Base-by-base conservation (phyloP, 2,113 vertebrate species). In the Bungarus multicinctus region DNA sequence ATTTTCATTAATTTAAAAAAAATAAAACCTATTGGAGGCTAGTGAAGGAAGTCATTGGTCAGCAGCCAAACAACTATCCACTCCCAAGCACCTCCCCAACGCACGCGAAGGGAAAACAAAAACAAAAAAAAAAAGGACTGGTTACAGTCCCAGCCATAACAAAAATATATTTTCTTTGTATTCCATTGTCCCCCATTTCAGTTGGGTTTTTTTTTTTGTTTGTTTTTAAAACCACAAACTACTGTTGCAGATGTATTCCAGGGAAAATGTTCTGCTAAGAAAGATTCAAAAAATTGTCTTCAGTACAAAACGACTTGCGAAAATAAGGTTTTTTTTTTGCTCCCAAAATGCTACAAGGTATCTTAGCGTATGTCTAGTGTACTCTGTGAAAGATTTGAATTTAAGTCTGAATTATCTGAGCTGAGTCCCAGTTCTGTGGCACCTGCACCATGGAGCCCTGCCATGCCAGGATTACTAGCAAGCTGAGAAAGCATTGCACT, bases 161-260 rank as follows among this genome's bases (percentile, higher is more conserved):
- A 99, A 99, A 99, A 99, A 99, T 99, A 99, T 98, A 99, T 98
- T 93, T 92, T 98, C 99, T 99, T 98, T 98, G 98, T 98, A 96
- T 97, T 98, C 98, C 98, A 97, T 97, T 97, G 98, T 98, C 98
- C 98, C 98, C 99, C 98, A 97, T 97, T 98, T 96, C 91, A 23
- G 91, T 96, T n/a, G 94, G 95, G 74, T 5, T 11, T 60, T 43
- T 39, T 64, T 69, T n/a, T 81, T 94, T 97, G 95, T 57, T 94
- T 97, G 94, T 96, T 97, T 96, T 97, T 96, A 94, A 98, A 97
- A 97, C 97, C 97, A 98, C 96, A 97, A 97, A 97, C 94, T 95
- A 96, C 96, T 95, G 97, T 97, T 97, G 96, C 97, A 96, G 97
- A 98, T 97, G 97, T 96, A 96, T 98, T 97, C 96, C 97, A 97